Evolutionary conservation across 2,797 vertebrate genomes (phyloP).

Genomic region (Rhinichthys osculus): DNA sequence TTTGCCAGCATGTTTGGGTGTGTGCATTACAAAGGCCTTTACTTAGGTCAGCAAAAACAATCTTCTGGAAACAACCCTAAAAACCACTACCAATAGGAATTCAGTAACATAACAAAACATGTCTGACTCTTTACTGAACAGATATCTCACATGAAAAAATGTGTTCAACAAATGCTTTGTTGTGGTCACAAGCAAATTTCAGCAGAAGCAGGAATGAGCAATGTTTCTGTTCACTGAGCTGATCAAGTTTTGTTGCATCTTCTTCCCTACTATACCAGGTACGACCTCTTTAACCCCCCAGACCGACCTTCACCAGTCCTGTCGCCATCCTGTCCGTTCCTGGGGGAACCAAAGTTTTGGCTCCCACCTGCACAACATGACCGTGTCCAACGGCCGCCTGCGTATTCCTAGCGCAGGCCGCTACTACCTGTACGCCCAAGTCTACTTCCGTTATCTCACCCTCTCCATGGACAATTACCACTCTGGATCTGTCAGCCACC

Average conservation of each 20-base stretch:
- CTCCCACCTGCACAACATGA: constrained; percentile 89
- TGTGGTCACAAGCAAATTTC: neutral
- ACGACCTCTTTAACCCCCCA: constrained; percentile 60
- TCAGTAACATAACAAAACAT: constrained; percentile 4
- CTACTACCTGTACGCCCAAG: constrained; percentile 87
- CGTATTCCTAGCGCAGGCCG: constrained; percentile 84
- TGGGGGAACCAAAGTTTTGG: constrained; percentile 86
- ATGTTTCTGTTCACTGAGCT: neutral
- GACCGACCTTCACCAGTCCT: constrained; percentile 86
- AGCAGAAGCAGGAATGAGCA: neutral
- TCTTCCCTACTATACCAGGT: constrained; percentile 16
- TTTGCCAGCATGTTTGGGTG: constrained; percentile 11
- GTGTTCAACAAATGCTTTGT: constrained; percentile 17
- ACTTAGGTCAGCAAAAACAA: neutral
- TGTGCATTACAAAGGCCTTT: constrained; percentile 14
- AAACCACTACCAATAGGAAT: constrained; percentile 24
- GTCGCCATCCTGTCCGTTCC: constrained; percentile 81
- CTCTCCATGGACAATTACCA: constrained; percentile 71
- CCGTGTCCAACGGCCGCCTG: constrained; percentile 81
- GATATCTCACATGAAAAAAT: neutral
- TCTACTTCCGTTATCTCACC: constrained; percentile 87
- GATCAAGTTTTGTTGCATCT: neutral
- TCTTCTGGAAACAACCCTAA: neutral
- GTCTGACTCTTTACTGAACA: neutral
- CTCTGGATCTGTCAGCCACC: constrained; percentile 74